Conservation (phyloP, 2,888 invertebrate genomes). For the Chalcosyrphus nemorum region DNA sequence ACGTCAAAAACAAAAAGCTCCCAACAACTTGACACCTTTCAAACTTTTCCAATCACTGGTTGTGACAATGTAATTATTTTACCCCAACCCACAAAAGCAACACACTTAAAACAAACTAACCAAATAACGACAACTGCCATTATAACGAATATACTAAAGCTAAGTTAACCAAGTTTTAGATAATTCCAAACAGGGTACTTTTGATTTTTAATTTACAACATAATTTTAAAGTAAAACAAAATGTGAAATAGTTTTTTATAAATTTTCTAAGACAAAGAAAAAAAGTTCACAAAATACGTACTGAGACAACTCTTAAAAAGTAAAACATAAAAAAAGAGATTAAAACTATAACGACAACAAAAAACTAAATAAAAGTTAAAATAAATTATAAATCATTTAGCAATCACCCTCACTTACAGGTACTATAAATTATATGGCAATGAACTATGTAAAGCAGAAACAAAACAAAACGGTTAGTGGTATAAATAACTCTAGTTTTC, state of each 20-base stretch:
- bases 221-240: slow-evolving; percentile 19
- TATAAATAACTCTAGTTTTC: slow-evolving; percentile 45
- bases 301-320: slow-evolving; percentile 53
- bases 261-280: slow-evolving; percentile 21
- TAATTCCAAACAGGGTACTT: slow-evolving; percentile 61
- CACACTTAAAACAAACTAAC: slow-evolving; percentile 25
- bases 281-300: slow-evolving; percentile 63
- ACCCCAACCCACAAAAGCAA: slow-evolving; percentile 2
- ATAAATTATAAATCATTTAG: slow-evolving; percentile 41
- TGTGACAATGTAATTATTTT: slow-evolving; percentile 44
- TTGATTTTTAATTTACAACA: slow-evolving; percentile 23
- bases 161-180: slow-evolving; percentile 15
- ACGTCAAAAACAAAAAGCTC: neutral
- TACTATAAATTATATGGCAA: slow-evolving; percentile 30
- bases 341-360: neutral
- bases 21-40: neutral
- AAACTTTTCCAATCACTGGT: slow-evolving; percentile 46
- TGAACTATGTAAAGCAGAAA: slow-evolving; percentile 37
- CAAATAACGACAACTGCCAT: slow-evolving; percentile 67
- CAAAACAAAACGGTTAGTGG: slow-evolving; percentile 64
- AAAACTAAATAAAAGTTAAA: slow-evolving; percentile 6
- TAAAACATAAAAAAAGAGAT: slow-evolving; percentile 9
- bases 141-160: slow-evolving; percentile 28
- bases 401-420: slow-evolving; percentile 54
- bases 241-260: slow-evolving; percentile 37